phyloP scores from a whole-genome alignment of 2,797 vertebrate genomes.

The Mus spretus region DNA sequence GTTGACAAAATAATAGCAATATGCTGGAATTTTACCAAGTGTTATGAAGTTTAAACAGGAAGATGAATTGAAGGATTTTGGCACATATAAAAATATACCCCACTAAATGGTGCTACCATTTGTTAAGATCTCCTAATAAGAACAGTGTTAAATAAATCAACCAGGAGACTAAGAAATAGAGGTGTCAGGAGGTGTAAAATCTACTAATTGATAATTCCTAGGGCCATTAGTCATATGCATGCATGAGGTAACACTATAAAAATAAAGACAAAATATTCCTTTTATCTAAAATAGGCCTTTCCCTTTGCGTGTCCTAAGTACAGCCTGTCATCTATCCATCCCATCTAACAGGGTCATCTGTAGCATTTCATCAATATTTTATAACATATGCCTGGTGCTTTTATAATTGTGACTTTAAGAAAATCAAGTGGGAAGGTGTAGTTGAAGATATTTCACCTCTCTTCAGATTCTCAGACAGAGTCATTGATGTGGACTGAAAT shows the following conservation, averaged over 20 bases:
- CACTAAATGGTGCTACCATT: slow-evolving; percentile 69
- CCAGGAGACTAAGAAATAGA: slow-evolving; percentile 58
- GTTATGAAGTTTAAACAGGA: slow-evolving; percentile 38
- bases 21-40: neutral
- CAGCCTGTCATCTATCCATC: slow-evolving; percentile 27
- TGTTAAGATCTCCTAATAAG: slow-evolving; percentile 57
- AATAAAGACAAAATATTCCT: slow-evolving; percentile 57
- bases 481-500: slow-evolving; percentile 64
- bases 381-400: slow-evolving; percentile 63
- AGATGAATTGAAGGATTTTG: slow-evolving; percentile 43
- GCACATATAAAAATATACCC: neutral
- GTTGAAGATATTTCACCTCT: slow-evolving; percentile 65
- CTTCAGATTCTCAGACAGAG: slow-evolving; percentile 80
- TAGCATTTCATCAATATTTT: slow-evolving; percentile 56
- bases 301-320: slow-evolving; percentile 35
- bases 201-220: slow-evolving; percentile 70
- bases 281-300: slow-evolving; percentile 62
- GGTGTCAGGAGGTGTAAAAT: slow-evolving; percentile 68
- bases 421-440: slow-evolving; percentile 52
- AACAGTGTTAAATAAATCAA: slow-evolving; percentile 72
- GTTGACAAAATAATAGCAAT: neutral
- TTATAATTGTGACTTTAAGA: slow-evolving; percentile 77
- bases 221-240: slow-evolving; percentile 50
- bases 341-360: slow-evolving; percentile 5
- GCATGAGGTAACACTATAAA: slow-evolving; percentile 49